phyloP scores from a whole-genome alignment of 2,113 vertebrate genomes.

The Egretta garzetta region DNA sequence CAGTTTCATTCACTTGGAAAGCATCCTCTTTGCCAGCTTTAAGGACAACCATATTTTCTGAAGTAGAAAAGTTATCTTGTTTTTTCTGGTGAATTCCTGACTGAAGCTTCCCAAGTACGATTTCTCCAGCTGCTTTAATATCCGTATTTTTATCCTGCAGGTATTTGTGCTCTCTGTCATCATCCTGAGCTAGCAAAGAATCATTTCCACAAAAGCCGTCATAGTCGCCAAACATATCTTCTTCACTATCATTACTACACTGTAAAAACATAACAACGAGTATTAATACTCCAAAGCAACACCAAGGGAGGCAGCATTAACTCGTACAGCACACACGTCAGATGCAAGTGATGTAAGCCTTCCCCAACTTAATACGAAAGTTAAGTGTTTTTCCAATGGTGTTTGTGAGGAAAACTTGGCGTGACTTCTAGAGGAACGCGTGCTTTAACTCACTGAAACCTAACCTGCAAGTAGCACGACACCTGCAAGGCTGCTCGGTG shows the following conservation, averaged over 20 bases:
- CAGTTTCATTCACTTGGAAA: neutral
- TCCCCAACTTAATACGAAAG: accelerated
- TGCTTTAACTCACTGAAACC: accelerated
- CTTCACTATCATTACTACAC: conserved; percentile 79
- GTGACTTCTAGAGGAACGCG: neutral
- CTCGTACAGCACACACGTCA: accelerated
- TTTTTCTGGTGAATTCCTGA: neutral
- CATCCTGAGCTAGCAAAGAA: conserved; percentile 82
- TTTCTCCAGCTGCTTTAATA: neutral
- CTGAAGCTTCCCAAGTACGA: neutral
- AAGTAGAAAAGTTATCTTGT: neutral
- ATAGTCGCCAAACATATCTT: conserved; percentile 89
- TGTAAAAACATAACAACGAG: conserved; percentile 10
- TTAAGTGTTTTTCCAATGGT: accelerated
- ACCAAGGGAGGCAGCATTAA: accelerated
- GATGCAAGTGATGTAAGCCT: accelerated
- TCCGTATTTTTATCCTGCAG: neutral
- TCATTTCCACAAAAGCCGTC: conserved; percentile 83
- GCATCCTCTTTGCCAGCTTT: neutral
- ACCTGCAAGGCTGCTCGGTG: accelerated
- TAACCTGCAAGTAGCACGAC: accelerated
- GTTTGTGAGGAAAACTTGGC: neutral
- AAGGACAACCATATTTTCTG: neutral
- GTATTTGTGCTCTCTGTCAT: conserved; percentile 72
- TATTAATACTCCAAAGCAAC: neutral